These are phyloP conservation scores for Arenaria interpres DNA, from an alignment of 2,113 vertebrate genomes.

Conservation along the genomic window DNA sequence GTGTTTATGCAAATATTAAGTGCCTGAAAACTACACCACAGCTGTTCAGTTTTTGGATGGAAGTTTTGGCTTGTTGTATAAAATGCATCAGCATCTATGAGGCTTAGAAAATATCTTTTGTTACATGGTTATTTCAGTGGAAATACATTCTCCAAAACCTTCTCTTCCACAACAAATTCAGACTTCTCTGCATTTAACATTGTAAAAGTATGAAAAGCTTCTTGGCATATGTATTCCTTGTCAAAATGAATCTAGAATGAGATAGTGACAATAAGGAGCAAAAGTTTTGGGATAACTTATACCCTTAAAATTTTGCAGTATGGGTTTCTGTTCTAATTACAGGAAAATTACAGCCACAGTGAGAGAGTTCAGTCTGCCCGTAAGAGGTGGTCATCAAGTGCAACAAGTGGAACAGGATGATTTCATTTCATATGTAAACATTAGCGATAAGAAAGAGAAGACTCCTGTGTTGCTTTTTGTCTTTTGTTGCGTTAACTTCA, in stretches of 20 bases:
- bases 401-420: constrained; percentile 26
- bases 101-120: constrained; percentile 44
- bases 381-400: not conserved
- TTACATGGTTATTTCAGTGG: constrained; percentile 27
- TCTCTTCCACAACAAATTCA: constrained; percentile 40
- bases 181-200: not conserved
- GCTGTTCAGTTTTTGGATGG: constrained; percentile 53
- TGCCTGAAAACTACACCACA: constrained; percentile 45
- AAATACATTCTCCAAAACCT: not conserved
- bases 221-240: not conserved
- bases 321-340: not conserved
- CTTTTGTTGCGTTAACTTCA: constrained; percentile 66
- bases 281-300: not conserved
- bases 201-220: not conserved
- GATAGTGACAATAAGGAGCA: not conserved
- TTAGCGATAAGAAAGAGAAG: constrained; percentile 20
- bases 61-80: constrained; percentile 35
- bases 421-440: constrained; percentile 46
- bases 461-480: not conserved
- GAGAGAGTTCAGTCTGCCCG: not conserved
- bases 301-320: not conserved
- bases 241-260: constrained; percentile 14
- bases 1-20: constrained; percentile 62
- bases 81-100: not conserved
- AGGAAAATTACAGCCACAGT: not conserved